Evolutionary conservation across 2,113 vertebrate species (phyloP), one percentile per base, ranked within the genome.

Genomic region (Eurystomus gularis): DNA sequence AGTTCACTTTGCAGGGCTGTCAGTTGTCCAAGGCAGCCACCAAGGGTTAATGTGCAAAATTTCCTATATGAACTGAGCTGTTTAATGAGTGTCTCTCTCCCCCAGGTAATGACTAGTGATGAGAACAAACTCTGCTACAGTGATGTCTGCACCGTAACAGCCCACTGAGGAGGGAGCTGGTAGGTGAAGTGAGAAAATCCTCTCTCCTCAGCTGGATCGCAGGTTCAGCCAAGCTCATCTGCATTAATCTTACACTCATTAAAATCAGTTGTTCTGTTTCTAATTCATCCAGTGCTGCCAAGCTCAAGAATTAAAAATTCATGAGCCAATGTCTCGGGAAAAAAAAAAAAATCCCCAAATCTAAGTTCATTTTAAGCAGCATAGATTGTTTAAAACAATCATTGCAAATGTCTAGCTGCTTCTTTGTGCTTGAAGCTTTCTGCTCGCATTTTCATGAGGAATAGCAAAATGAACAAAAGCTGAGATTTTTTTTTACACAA

Each of bases 221-320:
- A 14, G 62, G 7, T 46, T 64, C 90, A 95, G 88, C 69, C 76
- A 70, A 81, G 76, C 75, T 96, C 96, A 78, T 94, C 93, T 92
- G 85, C 90, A 96, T 96, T 71, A 83, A 97, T 95, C 88, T 81
- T 68, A 26, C 35, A 3, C 94, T 96, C 93, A 90, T 96, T 96
- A 95, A 93, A 92, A 69, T 86, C 90, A 83, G 84, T 88, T 94
- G 54, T 69, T 88, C 91, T 90, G 28, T 58, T 95, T 80, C 85
- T 93, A 93, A 90, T 94, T 95, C 90, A 79, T 6, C 35, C 77
- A 19, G 42, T 0, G 16, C 86, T 82, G 88, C 91, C 84, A 82
- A 92, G 91, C 82, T 92, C 46, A 54, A 17, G 78, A 72, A 85
- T 91, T 88, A 91, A 94, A 94, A 72, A 96, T 94, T 87, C 75